A percentile compares a stretch with the other conserved stretches of the same genome.
Evolutionary conservation across 2,797 vertebrate species (phyloP).

Genomic region (Chiroxiphia lanceolata): DNA sequence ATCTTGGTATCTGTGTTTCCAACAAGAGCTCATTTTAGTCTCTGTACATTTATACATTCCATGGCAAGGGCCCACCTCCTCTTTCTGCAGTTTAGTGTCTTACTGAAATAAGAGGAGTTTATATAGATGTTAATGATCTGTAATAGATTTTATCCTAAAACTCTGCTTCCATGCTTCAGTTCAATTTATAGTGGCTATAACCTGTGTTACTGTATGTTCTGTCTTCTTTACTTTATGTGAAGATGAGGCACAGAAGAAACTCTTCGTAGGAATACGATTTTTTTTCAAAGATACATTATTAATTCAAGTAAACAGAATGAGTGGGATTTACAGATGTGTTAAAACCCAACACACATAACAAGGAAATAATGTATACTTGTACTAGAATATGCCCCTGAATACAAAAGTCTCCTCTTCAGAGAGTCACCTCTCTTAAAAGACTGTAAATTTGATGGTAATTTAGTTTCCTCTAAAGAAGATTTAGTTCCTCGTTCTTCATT

Average conservation of each 20-base stretch:
- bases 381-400: neutral
- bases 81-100: neutral
- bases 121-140: neutral
- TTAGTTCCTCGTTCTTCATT: slow-evolving; percentile 11
- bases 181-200: neutral
- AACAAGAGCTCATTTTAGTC: neutral
- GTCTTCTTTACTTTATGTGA: neutral
- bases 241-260: neutral
- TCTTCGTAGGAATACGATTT: neutral
- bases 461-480: neutral
- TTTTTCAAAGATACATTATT: neutral
- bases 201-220: neutral
- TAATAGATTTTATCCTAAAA: neutral
- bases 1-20: neutral
- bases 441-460: neutral
- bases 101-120: neutral
- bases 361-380: neutral
- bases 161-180: neutral
- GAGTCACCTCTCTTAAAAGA: neutral
- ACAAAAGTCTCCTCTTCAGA: neutral
- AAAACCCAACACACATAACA: neutral
- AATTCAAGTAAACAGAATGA: neutral
- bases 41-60: neutral
- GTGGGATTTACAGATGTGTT: neutral
- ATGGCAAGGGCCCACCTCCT: neutral